Evolutionary conservation across 92 coral and sea anemone genomes (phyloP).

Genomic region (Porites lobata): DNA sequence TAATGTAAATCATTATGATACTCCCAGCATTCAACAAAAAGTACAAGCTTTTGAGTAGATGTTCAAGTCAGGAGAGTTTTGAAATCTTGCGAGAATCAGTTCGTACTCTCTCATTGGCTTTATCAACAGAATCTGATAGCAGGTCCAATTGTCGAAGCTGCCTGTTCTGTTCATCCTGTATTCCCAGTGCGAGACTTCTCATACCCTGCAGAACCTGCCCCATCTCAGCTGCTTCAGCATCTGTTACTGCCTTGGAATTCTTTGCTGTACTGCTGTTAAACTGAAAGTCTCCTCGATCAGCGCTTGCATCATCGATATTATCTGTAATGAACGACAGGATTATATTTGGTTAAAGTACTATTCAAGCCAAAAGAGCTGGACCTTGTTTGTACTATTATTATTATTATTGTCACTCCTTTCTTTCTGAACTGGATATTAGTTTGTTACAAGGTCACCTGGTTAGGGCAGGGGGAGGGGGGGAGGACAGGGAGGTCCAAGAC

Average conservation of each 20-base stretch:
- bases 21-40: neutral
- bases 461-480: no score
- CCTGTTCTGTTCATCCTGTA: conserved; percentile 87
- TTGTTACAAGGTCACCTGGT: no score
- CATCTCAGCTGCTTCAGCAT: conserved; percentile 93
- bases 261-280: neutral
- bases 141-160: conserved; percentile 85
- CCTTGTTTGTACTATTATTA: no score
- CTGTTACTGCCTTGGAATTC: conserved; percentile 68
- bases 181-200: conserved; percentile 91
- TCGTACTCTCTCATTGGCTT: conserved; percentile 90
- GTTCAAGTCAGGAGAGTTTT: conserved; percentile 45
- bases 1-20: neutral
- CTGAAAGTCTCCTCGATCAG: neutral
- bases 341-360: neutral
- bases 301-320: neutral
- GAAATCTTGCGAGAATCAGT: conserved; percentile 73
- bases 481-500: no score
- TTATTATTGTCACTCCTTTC: no score
- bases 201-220: conserved; percentile 79
- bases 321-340: neutral
- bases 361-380: no score
- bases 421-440: no score
- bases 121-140: conserved; percentile 93
- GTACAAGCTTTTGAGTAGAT: neutral